These are phyloP conservation scores for Kryptolebias ocellatus DNA, from an alignment of 2,797 vertebrate species.

Conservation along the genomic window DNA sequence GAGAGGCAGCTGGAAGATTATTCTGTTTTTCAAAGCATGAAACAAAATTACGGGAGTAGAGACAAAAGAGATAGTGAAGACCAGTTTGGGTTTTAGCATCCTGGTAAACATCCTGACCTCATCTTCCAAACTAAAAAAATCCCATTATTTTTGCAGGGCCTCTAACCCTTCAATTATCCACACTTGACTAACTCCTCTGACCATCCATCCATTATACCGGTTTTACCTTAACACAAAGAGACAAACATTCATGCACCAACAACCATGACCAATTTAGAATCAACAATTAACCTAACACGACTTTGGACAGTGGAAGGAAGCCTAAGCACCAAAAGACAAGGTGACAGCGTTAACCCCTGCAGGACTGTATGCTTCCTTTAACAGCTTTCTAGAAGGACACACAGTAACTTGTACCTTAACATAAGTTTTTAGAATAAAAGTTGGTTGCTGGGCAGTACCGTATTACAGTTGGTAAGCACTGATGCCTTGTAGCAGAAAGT, in stretches of 20 bases:
- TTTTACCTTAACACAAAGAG: background rate
- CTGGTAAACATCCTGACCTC: constrained; percentile 19
- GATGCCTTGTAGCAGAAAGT: too few species aligned
- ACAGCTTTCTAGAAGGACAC: background rate
- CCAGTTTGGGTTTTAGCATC: constrained; percentile 13
- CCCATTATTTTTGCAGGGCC: background rate
- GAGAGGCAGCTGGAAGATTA: constrained; percentile 45
- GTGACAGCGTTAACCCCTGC: background rate
- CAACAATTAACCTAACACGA: background rate
- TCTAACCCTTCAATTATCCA: constrained; percentile 15
- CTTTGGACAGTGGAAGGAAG: background rate
- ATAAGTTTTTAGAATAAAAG: background rate
- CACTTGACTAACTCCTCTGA: constrained; percentile 10
- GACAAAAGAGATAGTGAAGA: background rate
- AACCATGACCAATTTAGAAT: background rate
- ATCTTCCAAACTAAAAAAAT: constrained; percentile 5
- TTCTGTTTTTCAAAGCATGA: constrained; percentile 40
- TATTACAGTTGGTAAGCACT: too few species aligned
- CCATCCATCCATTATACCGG: constrained; percentile 7
- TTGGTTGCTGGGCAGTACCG: too few species aligned
- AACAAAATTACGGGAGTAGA: constrained; percentile 8
- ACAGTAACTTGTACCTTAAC: background rate
- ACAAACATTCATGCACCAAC: background rate
- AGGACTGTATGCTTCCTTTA: background rate
- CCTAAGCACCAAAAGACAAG: background rate